Base-by-base conservation (phyloP, 2,797 vertebrate genomes). In the Phyllotis vaccarum region DNA sequence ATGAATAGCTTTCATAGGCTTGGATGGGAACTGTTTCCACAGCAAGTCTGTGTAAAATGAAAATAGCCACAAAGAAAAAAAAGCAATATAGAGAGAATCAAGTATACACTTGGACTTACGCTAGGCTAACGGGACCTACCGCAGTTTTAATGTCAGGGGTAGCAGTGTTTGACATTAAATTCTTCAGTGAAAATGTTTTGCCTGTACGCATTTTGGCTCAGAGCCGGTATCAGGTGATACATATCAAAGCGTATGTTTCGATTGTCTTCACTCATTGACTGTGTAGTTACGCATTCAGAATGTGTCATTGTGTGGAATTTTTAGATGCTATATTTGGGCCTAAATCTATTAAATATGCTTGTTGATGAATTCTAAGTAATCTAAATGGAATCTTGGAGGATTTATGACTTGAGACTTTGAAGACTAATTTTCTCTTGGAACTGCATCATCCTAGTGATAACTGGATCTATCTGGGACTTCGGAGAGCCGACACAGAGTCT, bases 381-480 rank as follows among this genome's bases (percentile, higher is more conserved):
- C 97, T 96, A 94, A 96, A 95, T 96, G 90, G 96, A 96, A 96
- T 97, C 96, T 96, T 96, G 70, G 75, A 96, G 95, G 94, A 96
- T 97, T 97, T 96, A 93, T 95, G 96, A 93, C 90, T 96, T 94
- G 92, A 95, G 86, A 96, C 93, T 96, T 96, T 92, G 93, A 96
- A 96, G 95, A 89, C 94, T 96, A 90, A 95, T 97, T 97, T 97
- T 96, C 89, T 87, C 85, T 80, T 88, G 88, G 70, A 89, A 34
- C 93, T 19, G 16, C 87, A 60, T 96, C 95, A 34, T 93, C 72
- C 88, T 81, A 24, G 56, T 79, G 91, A 94, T 89, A 86, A 97
- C 93, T 76, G 68, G 93, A 80, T 96, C 83, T 66, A 6, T 66
- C 43, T 62, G 94, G 92, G 62, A 90, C 96, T 95, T 95, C 49